phyloP scores from a whole-genome alignment of 2,797 vertebrate genomes.

The Chiroxiphia lanceolata region DNA sequence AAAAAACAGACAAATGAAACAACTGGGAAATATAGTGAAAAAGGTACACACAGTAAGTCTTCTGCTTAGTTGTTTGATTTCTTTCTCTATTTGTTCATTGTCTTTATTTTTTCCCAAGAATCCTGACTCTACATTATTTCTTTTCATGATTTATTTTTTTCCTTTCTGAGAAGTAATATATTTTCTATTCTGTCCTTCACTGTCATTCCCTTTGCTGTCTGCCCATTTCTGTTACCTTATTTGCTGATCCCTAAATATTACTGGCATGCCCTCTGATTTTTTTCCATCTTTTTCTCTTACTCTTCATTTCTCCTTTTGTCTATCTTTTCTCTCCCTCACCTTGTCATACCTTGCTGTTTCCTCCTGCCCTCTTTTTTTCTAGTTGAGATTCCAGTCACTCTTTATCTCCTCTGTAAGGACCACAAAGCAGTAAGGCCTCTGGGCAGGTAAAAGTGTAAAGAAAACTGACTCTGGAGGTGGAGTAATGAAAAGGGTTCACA shows the following conservation, averaged over 20 bases:
- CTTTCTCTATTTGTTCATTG: not conserved
- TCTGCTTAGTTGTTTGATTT: not conserved
- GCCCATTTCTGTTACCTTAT: not conserved
- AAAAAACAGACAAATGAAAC: not conserved
- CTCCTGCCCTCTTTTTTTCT: not conserved
- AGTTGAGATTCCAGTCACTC: conserved; percentile 39
- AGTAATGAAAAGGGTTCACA: not conserved
- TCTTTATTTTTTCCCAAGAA: not conserved
- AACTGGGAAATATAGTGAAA: not conserved
- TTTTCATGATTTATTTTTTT: not conserved
- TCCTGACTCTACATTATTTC: not conserved
- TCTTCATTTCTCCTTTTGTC: not conserved
- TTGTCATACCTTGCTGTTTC: not conserved
- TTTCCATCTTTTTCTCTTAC: not conserved
- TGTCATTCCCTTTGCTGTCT: not conserved
- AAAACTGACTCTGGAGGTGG: not conserved
- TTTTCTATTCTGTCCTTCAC: not conserved
- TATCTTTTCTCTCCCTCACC: not conserved
- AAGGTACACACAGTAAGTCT: not conserved
- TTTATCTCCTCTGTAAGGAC: not conserved
- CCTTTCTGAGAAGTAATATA: not conserved
- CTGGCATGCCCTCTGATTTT: not conserved
- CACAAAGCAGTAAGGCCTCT: not conserved
- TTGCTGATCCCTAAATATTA: not conserved
- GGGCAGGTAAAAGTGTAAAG: not conserved